Evolutionary conservation across 2,888 invertebrate genomes (phyloP).

Genomic region (Epinotia ramella): DNA sequence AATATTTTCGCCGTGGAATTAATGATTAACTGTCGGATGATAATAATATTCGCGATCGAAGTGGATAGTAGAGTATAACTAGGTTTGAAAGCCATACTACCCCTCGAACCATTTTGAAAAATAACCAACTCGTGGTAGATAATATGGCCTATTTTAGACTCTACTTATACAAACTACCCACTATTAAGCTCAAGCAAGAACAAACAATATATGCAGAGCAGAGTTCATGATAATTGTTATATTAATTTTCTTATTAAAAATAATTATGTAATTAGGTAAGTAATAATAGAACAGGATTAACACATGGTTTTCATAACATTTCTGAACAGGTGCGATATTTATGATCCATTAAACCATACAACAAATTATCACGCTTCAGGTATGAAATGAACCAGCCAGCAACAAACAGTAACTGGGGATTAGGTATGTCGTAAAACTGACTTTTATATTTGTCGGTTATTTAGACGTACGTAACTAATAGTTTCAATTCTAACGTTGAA

Average conservation of each 20-base stretch:
- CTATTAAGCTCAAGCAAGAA: no score
- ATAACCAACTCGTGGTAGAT: no score
- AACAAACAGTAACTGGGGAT: constrained; percentile 8
- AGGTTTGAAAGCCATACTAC: no score
- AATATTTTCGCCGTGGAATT: no score
- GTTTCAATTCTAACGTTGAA: not conserved
- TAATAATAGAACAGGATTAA: not conserved
- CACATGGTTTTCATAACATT: not conserved
- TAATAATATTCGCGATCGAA: no score
- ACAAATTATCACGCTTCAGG: constrained; percentile 15
- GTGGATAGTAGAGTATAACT: no score
- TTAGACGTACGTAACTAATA: constrained; percentile 6
- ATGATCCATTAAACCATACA: constrained; percentile 11
- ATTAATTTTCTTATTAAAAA: not conserved
- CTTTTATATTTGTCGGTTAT: not conserved
- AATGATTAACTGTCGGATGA: no score
- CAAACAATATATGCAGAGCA: no score
- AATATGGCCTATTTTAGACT: no score
- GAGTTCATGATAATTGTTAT: not conserved
- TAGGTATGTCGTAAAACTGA: constrained; percentile 1
- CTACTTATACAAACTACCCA: no score
- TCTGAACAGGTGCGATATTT: constrained; percentile 7
- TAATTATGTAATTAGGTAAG: not conserved
- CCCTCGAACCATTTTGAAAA: no score
- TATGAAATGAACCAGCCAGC: constrained; percentile 6